Base-by-base conservation (phyloP, 2,113 vertebrate species). In the Procavia capensis region DNA sequence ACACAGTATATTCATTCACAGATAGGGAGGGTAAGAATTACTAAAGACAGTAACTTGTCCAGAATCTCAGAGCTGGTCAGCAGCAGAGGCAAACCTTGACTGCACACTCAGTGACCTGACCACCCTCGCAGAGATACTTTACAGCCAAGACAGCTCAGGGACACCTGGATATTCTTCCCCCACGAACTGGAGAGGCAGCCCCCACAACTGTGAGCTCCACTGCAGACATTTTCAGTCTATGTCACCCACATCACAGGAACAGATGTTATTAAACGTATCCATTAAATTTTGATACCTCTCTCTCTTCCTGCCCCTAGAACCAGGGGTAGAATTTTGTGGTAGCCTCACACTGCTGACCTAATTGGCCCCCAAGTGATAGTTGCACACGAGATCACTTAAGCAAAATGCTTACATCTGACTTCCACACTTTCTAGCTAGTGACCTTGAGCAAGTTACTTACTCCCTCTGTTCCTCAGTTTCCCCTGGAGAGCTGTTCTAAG, bases 401-500 rank as follows among this genome's bases (percentile, higher is more conserved):
- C 19, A 83, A 92, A 87, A 66, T 14, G 29, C 31, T 66, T 59
- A 3, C 34, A 75, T 39, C 25, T 64, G 64, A 91, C 61, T 57
- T 64, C 43, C 31, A 64, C 43, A 64, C 43, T 75, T 66, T 31
- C 36, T 39, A 39, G 6, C 75, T 95, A 57, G 31, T 74, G 59
- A 39, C 39, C 81, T 91, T 75, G 81, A 43, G 13, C 57, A 47
- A 85, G 41, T 79, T 64, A 76, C 36, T 85, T 72, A 29, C 50
- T n/a, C 24, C 85, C 54, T 89, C 81, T 88, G 11, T 50, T 75
- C 57, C 61, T 93, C 54, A 25, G 50, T 91, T 86, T 85, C 74
- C 59, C 41, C 90, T 81, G 43, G 59, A 94, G 39, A n/a, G 1
- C 9, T 72, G 41, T 61, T 14, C 13, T 85, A 59, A 92, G 54